A percentile compares a stretch with the other conserved stretches of the same genome.
These are phyloP conservation scores for Microctenopoma lineatum DNA, from an alignment of 2,797 vertebrate species.

Conservation along the genomic window DNA sequence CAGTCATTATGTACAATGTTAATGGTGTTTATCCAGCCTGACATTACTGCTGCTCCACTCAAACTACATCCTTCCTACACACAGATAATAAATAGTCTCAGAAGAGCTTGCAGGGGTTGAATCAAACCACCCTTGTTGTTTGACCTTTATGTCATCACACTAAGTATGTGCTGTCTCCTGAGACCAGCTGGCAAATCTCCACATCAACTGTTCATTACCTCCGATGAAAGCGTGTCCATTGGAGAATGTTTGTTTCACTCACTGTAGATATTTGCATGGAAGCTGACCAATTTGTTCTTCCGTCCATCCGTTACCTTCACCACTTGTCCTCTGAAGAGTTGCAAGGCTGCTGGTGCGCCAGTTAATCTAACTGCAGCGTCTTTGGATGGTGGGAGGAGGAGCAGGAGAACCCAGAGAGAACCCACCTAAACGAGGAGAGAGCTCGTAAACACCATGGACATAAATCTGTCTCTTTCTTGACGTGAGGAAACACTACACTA, in stretches of 20 bases:
- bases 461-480: too few species aligned
- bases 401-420: too few species aligned
- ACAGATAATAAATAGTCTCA: background rate
- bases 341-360: too few species aligned
- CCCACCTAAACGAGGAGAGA: too few species aligned
- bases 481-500: too few species aligned
- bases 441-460: too few species aligned
- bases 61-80: constrained; percentile 12
- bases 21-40: constrained; percentile 14
- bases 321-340: too few species aligned
- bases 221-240: background rate
- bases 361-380: too few species aligned
- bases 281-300: background rate
- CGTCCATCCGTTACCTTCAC: too few species aligned
- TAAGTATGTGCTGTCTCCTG: constrained; percentile 10
- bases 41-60: background rate
- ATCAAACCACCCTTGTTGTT: constrained; percentile 27
- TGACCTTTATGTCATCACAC: constrained; percentile 38
- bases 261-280: constrained; percentile 6
- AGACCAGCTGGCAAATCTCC: constrained; percentile 19
- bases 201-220: constrained; percentile 21
- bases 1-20: background rate
- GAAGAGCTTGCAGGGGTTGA: constrained; percentile 10
- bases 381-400: too few species aligned
- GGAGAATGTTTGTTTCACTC: constrained; percentile 3